Conservation (phyloP, 1,140 invertebrate species). For the Hestina assimilis region DNA sequence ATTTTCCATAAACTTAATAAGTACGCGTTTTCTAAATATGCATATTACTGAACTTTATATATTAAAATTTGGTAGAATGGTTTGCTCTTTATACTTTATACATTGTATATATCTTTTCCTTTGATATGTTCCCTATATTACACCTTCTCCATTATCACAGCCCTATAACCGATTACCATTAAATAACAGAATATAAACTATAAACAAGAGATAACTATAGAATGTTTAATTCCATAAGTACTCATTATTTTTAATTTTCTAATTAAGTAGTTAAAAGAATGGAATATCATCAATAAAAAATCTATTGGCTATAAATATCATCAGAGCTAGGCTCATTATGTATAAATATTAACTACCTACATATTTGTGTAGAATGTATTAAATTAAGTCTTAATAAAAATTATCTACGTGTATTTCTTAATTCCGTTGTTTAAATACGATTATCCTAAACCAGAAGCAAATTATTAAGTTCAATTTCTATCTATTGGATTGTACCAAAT, state of each 20-base stretch:
- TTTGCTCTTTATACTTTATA: neutral
- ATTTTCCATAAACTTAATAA: too few relatives aligned
- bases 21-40: too few relatives aligned
- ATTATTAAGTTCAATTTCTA: constrained; percentile 12
- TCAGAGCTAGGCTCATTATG: constrained; percentile 51
- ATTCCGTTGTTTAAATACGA: constrained; percentile 24
- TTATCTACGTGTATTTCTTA: constrained; percentile 17
- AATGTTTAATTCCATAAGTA: constrained; percentile 50
- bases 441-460: constrained; percentile 8
- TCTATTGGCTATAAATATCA: constrained; percentile 40
- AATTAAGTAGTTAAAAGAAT: constrained; percentile 46
- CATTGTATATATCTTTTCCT: constrained; percentile 14
- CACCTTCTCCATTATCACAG: constrained; percentile 68
- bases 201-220: constrained; percentile 56
- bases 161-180: constrained; percentile 64
- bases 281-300: constrained; percentile 36
- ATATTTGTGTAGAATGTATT: constrained; percentile 24
- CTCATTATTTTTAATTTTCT: constrained; percentile 21
- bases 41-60: too few relatives aligned
- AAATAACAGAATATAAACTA: constrained; percentile 73
- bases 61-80: neutral
- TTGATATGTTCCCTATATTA: constrained; percentile 64
- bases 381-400: constrained; percentile 25
- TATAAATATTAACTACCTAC: constrained; percentile 30
- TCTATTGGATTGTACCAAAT: constrained; percentile 12